Evolutionary conservation across 2,888 invertebrate species (phyloP), one percentile per base, ranked within the genome.

Genomic region (Patella ulyssiponensis): DNA sequence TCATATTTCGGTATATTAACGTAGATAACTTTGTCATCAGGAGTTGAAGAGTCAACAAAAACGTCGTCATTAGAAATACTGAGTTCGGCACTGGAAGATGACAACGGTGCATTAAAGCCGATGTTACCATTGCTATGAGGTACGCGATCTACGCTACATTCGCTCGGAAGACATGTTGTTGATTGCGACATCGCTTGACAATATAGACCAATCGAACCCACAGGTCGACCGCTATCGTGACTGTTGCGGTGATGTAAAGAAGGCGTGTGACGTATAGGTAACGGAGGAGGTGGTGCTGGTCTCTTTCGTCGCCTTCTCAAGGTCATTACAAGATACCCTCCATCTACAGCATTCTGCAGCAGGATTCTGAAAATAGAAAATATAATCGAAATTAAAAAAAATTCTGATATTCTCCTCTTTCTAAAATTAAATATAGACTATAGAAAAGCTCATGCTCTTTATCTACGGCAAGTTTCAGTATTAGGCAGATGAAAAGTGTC

Each of bases 281-380:
- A 83, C 2, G 86, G 85, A 44, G 82, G 82, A n/a, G 83, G 86
- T 12, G 83, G 85, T 1, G 85, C 85, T 5, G 83, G 81, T 23
- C 87, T 81, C 72, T 86, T 86, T 44, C 88, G 80, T 64, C 87
- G 83, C 73, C 88, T 75, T 15, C 88, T 81, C 33, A 89, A 70
- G 27, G 87, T 88, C 79, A 89, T 82, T 27, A 84, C 81, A 44
- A 89, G 85, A 71, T 82, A 80, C 3, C 88, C 87, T 14, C 86
- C 82, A 72, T 83, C 82, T 9, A 87, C 83, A 5, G 88, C 88
- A 71, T 84, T 84, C 20, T 83, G 77, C 52, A 89, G 80, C 23
- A 88, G 75, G 20, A 80, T 69, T 73, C 87, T 87, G 82, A 69
- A 84, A 84, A 75, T 23, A 73, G 14, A 64, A 64, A 64, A 56